phyloP scores from a whole-genome alignment of 2,888 invertebrate genomes.

The Buathra laborator region DNA sequence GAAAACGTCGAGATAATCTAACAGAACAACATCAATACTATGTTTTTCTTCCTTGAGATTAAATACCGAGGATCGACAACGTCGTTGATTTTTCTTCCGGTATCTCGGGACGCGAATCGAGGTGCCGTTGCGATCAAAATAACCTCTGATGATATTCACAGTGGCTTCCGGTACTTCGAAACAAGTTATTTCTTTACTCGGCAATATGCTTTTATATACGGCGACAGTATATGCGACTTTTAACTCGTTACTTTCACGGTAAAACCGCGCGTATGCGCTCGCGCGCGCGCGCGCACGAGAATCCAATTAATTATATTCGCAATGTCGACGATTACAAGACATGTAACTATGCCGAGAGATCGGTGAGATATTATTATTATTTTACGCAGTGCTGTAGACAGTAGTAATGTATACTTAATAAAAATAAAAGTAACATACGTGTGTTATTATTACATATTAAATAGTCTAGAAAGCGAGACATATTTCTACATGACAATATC shows the following conservation, averaged over 20 bases:
- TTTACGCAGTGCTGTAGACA: background rate
- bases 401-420: background rate
- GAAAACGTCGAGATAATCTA: background rate
- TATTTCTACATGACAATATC: background rate
- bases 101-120: slow-evolving; percentile 6
- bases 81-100: background rate
- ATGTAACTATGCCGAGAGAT: slow-evolving; percentile 34
- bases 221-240: slow-evolving; percentile 38
- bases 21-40: background rate
- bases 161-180: slow-evolving; percentile 56
- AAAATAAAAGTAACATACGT: background rate
- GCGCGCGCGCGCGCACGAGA: background rate
- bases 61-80: background rate
- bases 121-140: slow-evolving; percentile 6
- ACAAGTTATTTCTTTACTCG: slow-evolving; percentile 46
- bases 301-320: slow-evolving; percentile 62
- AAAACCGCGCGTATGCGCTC: slow-evolving; percentile 31
- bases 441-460: background rate
- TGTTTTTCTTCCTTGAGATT: background rate
- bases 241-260: slow-evolving; percentile 63
- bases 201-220: slow-evolving; percentile 42
- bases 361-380: slow-evolving; percentile 9
- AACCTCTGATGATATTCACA: slow-evolving; percentile 39
- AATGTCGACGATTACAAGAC: slow-evolving; percentile 30
- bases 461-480: background rate